These are phyloP conservation scores for Dusona sp. DNA, from an alignment of 2,888 invertebrate species.

Conservation along the genomic window DNA sequence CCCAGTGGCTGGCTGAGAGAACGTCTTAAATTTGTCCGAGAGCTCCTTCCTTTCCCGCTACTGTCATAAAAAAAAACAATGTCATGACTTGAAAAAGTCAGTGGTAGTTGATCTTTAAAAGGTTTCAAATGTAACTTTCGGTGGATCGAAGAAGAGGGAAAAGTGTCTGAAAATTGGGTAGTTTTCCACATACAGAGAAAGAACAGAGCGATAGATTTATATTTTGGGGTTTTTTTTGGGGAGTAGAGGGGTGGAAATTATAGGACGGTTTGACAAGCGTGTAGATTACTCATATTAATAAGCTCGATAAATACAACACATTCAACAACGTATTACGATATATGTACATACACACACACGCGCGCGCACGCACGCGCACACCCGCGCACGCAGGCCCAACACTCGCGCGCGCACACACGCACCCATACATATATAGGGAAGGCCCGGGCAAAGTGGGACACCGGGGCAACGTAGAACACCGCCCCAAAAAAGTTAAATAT, in stretches of 20 bases:
- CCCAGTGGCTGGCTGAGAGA: constrained; percentile 90
- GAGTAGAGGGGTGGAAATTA: constrained; percentile 51
- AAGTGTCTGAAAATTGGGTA: constrained; percentile 57
- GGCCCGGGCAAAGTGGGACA: no score
- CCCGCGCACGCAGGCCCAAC: no score
- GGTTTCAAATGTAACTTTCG: constrained; percentile 22
- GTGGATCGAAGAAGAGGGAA: constrained; percentile 43
- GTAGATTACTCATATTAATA: constrained; percentile 73
- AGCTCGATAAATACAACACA: constrained; percentile 81
- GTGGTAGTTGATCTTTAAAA: constrained; percentile 29
- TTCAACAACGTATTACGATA: constrained; percentile 82
- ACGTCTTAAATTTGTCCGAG: constrained; percentile 85
- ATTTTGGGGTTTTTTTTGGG: constrained; percentile 6
- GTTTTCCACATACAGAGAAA: constrained; percentile 53
- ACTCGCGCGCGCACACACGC: no score
- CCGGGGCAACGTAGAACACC: no score
- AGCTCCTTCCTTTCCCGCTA: constrained; percentile 84
- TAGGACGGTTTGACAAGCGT: constrained; percentile 76
- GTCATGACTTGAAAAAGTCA: constrained; percentile 34
- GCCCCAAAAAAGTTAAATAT: no score
- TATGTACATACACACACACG: no score
- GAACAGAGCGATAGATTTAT: constrained; percentile 51
- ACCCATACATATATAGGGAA: no score
- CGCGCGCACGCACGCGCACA: no score
- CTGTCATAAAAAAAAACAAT: constrained; percentile 73